Evolutionary conservation across 2,888 invertebrate genomes (phyloP).

Genomic region (Campoplex capitator): DNA sequence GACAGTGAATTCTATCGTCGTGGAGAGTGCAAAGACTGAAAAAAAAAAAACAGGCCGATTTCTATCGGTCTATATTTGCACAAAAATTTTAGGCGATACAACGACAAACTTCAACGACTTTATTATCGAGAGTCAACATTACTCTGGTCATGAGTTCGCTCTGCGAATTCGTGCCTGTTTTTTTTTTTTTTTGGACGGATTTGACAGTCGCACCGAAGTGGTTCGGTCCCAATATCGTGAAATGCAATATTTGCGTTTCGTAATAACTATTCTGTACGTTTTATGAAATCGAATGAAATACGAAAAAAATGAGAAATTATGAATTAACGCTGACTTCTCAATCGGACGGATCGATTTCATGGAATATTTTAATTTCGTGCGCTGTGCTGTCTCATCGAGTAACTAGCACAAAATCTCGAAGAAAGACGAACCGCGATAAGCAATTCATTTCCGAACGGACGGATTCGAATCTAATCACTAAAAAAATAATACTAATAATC

Average conservation of each 20-base stretch:
- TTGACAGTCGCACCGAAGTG: background rate
- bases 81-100: background rate
- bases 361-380: background rate
- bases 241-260: slow-evolving; percentile 1
- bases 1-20: background rate
- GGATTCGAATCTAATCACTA: slow-evolving; percentile 52
- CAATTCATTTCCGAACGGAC: slow-evolving; percentile 59
- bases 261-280: background rate
- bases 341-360: background rate
- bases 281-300: background rate
- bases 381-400: background rate
- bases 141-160: slow-evolving; percentile 11
- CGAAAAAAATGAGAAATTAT: background rate
- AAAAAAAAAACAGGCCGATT: background rate
- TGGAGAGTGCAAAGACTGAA: too few relatives aligned
- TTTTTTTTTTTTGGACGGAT: slow-evolving; percentile 11
- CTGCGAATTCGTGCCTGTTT: background rate
- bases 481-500: background rate
- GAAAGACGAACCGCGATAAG: slow-evolving; percentile 5
- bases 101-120: background rate
- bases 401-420: slow-evolving; percentile 14
- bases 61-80: background rate
- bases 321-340: background rate
- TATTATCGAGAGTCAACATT: background rate
- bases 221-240: background rate